Evolutionary conservation across 2,113 vertebrate genomes (phyloP), one percentile per base, ranked within the genome.

Genomic region (Mormyrus lacerda): DNA sequence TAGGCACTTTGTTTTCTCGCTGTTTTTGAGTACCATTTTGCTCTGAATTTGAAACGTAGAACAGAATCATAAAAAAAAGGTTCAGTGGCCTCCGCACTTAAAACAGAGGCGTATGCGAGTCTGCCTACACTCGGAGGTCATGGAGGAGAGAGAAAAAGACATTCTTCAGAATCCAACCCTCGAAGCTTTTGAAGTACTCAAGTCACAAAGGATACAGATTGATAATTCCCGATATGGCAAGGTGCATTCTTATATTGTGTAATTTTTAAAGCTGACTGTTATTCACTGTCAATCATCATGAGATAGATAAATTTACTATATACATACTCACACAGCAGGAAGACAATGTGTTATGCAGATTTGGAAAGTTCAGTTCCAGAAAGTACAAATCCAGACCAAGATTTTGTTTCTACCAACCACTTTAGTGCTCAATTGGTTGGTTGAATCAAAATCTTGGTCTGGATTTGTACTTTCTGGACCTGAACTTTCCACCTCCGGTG

Each of bases 161-260:
- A 51, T 53, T 50, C 61, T 79, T 88, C 65, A 83, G 11, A 48
- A 76, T 79, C 24, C 50, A 15, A 87, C 61, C 65, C 88, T 61
- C 86, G 61, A 89, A 87, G 85, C 61, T 89, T 89, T 87, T 35
- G 85, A 89, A 83, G 69, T 45, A n/a, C 47, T n/a, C 9, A 21
- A 88, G 73, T 88, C 85, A 89, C 87, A 65, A 87, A 69, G 87
- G 88, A 89, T 73, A 48, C 88, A 85, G 73, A 87, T 69, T 90
- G 73, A 82, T 44, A 86, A 69, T 83, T 89, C 24, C n/a, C 83
- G 90, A 90, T 35, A 42, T 79, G 4, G 73, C 35, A 79, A 39
- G 88, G 39, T 76, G 73, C 17, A 91, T 91, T 45, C 86, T 87
- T 89, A 90, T 91, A 39, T 47, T 15, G 5, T 17, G 69, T 2